Evolutionary conservation across 1,140 invertebrate genomes (phyloP).

Genomic region (Rhyacophila brunnea): DNA sequence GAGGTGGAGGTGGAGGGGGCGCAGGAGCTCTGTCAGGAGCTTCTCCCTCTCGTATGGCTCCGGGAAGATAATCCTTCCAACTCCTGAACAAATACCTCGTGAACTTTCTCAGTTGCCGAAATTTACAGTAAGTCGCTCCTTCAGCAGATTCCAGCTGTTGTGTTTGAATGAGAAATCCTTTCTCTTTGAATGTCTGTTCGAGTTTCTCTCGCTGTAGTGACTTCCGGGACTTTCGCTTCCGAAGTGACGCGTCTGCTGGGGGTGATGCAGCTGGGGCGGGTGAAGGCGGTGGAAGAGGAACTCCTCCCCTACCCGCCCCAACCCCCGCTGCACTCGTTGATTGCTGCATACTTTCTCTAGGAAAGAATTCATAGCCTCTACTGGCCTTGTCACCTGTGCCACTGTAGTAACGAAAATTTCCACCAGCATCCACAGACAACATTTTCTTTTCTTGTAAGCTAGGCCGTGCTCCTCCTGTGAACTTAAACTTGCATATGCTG

Average conservation of each 20-base stretch:
- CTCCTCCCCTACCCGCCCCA: conserved; percentile 42
- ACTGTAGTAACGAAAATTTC: conserved; percentile 83
- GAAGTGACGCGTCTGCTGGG: conserved; percentile 51
- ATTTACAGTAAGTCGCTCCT: conserved; percentile 91
- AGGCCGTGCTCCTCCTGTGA: conserved; percentile 84
- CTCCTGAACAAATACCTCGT: conserved; percentile 87
- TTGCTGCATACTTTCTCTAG: conserved; percentile 63
- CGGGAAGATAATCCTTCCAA: conserved; percentile 90
- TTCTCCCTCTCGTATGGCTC: conserved; percentile 58
- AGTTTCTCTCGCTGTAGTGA: conserved; percentile 82
- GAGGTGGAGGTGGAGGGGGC: conserved; percentile 7
- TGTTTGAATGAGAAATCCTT: conserved; percentile 89
- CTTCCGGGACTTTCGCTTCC: conserved; percentile 76
- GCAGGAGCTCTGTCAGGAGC: conserved; percentile 11
- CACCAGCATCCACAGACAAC: conserved; percentile 81
- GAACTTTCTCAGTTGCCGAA: conserved; percentile 86
- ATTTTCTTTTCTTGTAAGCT: conserved; percentile 88
- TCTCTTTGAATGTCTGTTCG: conserved; percentile 89
- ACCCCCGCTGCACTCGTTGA: conserved; percentile 16
- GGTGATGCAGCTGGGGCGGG: conserved; percentile 3
- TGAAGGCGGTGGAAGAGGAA: conserved; percentile 39
- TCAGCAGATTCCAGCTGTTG: conserved; percentile 89
- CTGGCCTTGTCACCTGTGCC: conserved; percentile 73
- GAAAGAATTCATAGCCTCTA: conserved; percentile 75
- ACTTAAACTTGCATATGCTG: conserved; percentile 91